A percentile compares a stretch with the other conserved stretches of the same genome.
These are phyloP conservation scores for Gymnothorax javanicus DNA, from an alignment of 2,797 vertebrate genomes.

Conservation along the genomic window DNA sequence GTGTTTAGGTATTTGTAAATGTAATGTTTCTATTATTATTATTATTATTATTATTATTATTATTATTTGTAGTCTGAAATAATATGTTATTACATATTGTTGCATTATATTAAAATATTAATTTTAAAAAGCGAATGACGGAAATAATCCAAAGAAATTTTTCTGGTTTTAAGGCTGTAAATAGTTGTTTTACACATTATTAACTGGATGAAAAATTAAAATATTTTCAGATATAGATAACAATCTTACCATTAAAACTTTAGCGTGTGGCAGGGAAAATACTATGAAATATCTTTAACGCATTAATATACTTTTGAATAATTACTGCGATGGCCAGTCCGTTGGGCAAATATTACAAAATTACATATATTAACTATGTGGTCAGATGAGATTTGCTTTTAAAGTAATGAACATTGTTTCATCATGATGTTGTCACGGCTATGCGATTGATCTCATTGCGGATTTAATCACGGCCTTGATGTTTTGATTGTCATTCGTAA, in stretches of 20 bases:
- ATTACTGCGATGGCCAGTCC: not conserved
- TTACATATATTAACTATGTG: not conserved
- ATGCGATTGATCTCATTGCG: slow-evolving; percentile 21
- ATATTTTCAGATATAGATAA: too few relatives aligned
- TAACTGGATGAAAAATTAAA: too few relatives aligned
- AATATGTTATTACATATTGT: not conserved
- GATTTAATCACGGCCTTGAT: slow-evolving; percentile 30
- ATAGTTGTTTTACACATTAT: too few relatives aligned
- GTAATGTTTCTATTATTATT: not conserved
- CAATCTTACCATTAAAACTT: too few relatives aligned
- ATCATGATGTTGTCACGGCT: not conserved
- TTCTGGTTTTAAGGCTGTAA: not conserved
- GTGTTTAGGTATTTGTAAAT: not conserved
- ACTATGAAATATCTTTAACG: not conserved
- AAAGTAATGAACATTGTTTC: slow-evolving; percentile 15
- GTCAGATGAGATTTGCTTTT: not conserved
- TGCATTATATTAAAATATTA: not conserved
- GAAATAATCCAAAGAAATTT: not conserved
- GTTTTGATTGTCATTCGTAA: slow-evolving; percentile 10
- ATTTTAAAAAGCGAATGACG: not conserved
- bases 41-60: not conserved
- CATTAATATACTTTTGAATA: not conserved
- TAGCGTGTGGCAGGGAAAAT: not conserved
- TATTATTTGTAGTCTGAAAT: not conserved
- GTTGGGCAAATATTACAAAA: not conserved